Evolutionary conservation across 2,888 invertebrate genomes (phyloP).

Genomic region (Argyresthia goedartella): DNA sequence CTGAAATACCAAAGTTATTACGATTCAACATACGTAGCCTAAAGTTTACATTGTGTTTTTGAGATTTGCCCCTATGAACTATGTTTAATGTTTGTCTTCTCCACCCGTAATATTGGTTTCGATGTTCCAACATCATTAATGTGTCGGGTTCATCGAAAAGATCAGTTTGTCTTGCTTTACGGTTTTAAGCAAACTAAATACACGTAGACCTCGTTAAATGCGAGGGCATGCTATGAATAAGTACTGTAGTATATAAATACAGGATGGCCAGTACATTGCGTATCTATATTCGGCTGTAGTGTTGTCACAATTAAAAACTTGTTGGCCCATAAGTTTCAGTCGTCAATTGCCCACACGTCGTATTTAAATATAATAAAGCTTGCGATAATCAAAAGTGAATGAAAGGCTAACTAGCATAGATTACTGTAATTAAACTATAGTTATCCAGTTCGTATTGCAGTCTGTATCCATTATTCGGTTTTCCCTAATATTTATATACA

Average conservation of each 20-base stretch:
- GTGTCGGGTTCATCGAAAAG: too few species aligned
- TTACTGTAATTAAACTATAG: conserved; percentile 57
- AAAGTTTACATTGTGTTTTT: conserved; percentile 62
- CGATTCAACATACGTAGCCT: conserved; percentile 66
- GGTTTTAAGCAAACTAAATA: conserved; percentile 35
- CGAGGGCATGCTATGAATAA: conserved; percentile 42
- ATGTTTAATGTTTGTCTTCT: conserved; percentile 24
- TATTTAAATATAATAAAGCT: conserved; percentile 36
- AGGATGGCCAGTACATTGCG: conserved; percentile 12
- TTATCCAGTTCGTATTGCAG: conserved; percentile 58
- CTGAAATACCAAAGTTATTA: conserved; percentile 60
- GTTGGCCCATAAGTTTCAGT: conserved; percentile 64
- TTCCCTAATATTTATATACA: conserved; percentile 56
- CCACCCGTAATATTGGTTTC: conserved; percentile 44
- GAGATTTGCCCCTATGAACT: conserved; percentile 63
- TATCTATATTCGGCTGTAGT: not conserved
- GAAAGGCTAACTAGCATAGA: conserved; percentile 65
- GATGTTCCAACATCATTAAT: conserved; percentile 8
- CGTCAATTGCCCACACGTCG: conserved; percentile 55
- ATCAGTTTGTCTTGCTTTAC: conserved; percentile 14
- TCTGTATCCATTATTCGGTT: conserved; percentile 61
- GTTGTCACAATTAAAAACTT: conserved; percentile 36
- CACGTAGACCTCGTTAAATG: conserved; percentile 52
- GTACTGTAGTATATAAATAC: conserved; percentile 17
- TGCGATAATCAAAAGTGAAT: conserved; percentile 55